Conservation (phyloP, 1,140 invertebrate species). For the Conopomorpha cramerella region DNA sequence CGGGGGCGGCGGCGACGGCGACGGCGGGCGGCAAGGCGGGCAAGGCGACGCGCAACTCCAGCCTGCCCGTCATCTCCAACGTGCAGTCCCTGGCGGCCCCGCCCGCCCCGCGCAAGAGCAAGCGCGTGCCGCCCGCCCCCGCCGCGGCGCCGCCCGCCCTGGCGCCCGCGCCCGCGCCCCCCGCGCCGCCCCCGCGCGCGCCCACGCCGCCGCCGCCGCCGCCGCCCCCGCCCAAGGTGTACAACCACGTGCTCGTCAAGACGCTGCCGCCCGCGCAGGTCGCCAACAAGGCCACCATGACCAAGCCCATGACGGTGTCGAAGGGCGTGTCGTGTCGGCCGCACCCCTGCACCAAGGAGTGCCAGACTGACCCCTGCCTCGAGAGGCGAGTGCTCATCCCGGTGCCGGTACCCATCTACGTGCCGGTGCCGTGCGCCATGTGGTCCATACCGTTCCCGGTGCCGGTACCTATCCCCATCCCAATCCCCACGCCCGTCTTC, state of each 20-base stretch:
- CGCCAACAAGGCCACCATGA: slow-evolving; percentile 77
- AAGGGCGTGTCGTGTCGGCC: slow-evolving; percentile 77
- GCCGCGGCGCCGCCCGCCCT: slow-evolving; percentile 13
- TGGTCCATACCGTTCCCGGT: slow-evolving; percentile 82
- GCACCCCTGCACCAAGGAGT: slow-evolving; percentile 67
- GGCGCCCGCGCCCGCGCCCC: slow-evolving; percentile 21
- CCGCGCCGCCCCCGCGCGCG: slow-evolving; percentile 29
- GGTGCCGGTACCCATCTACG: slow-evolving; percentile 87
- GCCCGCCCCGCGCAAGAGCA: slow-evolving; percentile 32
- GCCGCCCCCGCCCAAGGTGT: slow-evolving; percentile 56
- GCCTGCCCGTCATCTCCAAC: slow-evolving; percentile 74
- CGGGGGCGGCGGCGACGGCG: too few relatives aligned
- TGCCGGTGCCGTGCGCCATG: slow-evolving; percentile 87
- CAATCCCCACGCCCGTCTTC: slow-evolving; percentile 88
- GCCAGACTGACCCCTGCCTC: slow-evolving; percentile 66
- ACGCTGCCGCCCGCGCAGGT: slow-evolving; percentile 72
- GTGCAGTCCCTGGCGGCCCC: slow-evolving; percentile 72
- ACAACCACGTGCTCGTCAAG: slow-evolving; percentile 70
- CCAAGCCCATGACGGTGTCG: slow-evolving; percentile 74
- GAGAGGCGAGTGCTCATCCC: slow-evolving; percentile 72
- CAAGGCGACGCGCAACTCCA: too few relatives aligned
- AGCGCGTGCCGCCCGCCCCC: slow-evolving; percentile 17
- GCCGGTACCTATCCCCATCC: slow-evolving; percentile 84
- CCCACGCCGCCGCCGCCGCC: slow-evolving; percentile 38
- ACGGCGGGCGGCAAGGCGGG: too few relatives aligned